phyloP scores from a whole-genome alignment of 2,888 invertebrate species.

The Mesorhabditis spiculigera region DNA sequence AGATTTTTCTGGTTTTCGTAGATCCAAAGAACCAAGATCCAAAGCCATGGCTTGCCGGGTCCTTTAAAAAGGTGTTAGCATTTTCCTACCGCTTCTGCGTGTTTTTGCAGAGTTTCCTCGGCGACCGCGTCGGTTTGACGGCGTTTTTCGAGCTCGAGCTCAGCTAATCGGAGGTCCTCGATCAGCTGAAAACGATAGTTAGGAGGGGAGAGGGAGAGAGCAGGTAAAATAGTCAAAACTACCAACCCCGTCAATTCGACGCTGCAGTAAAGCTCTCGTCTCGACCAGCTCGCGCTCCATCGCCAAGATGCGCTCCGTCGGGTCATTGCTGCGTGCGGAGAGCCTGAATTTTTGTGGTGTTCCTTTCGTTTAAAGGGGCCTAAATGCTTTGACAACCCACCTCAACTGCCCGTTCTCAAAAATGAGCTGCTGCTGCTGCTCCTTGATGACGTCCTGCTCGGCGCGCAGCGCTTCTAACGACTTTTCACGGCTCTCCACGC shows the following conservation, averaged over 20 bases:
- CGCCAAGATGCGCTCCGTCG: background rate
- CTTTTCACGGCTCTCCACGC: background rate
- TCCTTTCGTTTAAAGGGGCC: too few species aligned
- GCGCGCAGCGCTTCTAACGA: background rate
- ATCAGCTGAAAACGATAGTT: background rate
- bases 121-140: background rate
- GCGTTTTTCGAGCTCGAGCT: background rate
- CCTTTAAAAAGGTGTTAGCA: background rate
- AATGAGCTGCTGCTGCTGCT: background rate
- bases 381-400: background rate
- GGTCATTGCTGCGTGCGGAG: background rate
- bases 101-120: background rate
- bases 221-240: too few species aligned
- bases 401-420: conserved; percentile 2
- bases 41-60: too few species aligned
- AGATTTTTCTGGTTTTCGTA: too few species aligned
- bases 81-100: background rate
- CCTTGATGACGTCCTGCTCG: background rate
- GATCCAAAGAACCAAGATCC: too few species aligned
- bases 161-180: background rate
- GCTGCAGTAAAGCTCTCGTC: background rate
- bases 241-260: background rate
- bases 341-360: background rate
- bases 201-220: too few species aligned
- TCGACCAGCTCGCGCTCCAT: conserved; percentile 4